Percentiles rank a stretch among this genome's conserved stretches.
These are phyloP conservation scores for Hecatera dysodea DNA, from an alignment of 2,888 invertebrate species.

Conservation along the genomic window DNA sequence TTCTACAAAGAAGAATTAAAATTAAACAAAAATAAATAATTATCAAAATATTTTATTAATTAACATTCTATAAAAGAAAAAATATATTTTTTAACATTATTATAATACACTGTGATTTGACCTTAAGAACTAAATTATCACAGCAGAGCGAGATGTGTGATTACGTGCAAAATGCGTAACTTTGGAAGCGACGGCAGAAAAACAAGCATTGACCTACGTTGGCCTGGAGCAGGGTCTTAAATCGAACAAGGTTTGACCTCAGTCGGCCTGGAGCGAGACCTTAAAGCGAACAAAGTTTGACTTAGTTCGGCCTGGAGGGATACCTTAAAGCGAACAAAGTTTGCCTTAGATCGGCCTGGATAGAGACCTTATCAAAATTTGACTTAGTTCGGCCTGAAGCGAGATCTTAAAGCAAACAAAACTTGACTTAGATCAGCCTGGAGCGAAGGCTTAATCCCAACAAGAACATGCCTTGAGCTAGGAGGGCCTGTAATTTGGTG, in stretches of 20 bases:
- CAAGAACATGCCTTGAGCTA: too few species aligned
- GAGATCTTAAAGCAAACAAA: conserved; percentile 25
- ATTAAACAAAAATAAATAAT: conserved; percentile 42
- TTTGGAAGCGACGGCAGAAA: conserved; percentile 57
- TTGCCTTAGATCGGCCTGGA: not conserved
- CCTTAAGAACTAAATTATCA: conserved; percentile 73
- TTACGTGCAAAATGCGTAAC: conserved; percentile 66
- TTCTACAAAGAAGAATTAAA: not conserved
- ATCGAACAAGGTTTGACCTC: not conserved
- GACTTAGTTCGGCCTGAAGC: too few species aligned
- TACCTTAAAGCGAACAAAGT: not conserved
- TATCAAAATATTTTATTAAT: conserved; percentile 70
- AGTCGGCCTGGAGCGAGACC: not conserved
- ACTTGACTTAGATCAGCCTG: not conserved
- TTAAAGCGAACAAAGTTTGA: not conserved
- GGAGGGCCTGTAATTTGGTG: too few species aligned
- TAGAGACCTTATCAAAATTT: not conserved
- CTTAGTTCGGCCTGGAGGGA: not conserved
- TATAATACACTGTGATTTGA: conserved; percentile 67
- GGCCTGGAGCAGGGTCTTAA: not conserved
- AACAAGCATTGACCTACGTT: conserved; percentile 24
- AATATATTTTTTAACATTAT: conserved; percentile 65
- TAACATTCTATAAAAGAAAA: conserved; percentile 68
- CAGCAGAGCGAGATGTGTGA: conserved; percentile 66
- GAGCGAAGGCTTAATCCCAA: too few species aligned